Percentiles rank a stretch among this genome's conserved stretches.
phyloP scores from a whole-genome alignment of 2,797 vertebrate species.

The Vultur gryphus region DNA sequence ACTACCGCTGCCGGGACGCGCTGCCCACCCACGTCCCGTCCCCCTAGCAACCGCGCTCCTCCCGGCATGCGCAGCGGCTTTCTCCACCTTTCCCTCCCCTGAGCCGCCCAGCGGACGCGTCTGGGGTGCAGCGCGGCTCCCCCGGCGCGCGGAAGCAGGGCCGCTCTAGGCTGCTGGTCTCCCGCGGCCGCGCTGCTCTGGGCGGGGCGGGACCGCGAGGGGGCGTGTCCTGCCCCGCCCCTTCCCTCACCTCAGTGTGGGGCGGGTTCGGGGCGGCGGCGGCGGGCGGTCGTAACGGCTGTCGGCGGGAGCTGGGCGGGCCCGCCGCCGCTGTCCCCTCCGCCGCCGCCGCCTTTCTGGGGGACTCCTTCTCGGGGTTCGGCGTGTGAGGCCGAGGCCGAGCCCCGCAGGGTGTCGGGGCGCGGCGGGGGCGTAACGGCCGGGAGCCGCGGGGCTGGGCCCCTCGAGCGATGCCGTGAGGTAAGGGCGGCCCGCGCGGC shows the following conservation, averaged over 20 bases:
- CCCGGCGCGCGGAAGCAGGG: background rate
- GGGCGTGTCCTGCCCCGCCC: background rate
- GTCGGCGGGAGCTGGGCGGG: background rate
- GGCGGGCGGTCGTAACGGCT: background rate
- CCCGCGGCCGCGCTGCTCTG: background rate
- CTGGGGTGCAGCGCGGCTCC: no score
- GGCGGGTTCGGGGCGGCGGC: background rate
- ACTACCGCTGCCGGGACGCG: background rate
- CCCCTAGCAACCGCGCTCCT: no score
- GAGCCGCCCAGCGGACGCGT: no score
- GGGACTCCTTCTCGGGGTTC: background rate
- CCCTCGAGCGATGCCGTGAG: background rate
- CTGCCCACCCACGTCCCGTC: no score
- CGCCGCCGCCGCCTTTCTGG: no score
- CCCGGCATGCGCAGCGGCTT: background rate
- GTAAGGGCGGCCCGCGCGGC: background rate
- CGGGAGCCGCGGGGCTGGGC: background rate
- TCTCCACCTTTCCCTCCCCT: no score
- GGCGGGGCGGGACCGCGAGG: background rate
- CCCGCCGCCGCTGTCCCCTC: accelerated
- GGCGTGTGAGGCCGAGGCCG: background rate
- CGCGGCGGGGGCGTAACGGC: background rate
- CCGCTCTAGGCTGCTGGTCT: background rate
- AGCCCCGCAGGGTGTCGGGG: background rate
- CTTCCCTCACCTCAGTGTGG: background rate